phyloP scores from a whole-genome alignment of 2,888 invertebrate genomes.

The Pammene aurita region DNA sequence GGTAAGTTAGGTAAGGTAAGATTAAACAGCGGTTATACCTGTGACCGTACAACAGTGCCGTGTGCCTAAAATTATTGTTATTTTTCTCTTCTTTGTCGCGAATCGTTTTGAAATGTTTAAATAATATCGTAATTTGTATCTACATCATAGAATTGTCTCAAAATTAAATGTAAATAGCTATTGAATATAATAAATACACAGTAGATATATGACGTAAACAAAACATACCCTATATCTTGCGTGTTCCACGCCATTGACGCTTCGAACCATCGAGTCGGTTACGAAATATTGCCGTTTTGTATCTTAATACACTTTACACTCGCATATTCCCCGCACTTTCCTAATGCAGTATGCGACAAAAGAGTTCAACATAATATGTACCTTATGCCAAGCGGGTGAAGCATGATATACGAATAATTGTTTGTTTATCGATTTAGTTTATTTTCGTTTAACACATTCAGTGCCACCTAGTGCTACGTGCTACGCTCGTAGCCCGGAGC shows the following conservation, averaged over 20 bases:
- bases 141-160: no score
- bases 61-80: no score
- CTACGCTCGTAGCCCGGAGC: no score
- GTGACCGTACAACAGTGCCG: no score
- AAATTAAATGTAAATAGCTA: no score
- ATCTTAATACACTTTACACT: slow-evolving; percentile 34
- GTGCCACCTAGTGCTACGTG: no score
- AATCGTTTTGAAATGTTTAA: no score
- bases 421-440: background rate
- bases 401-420: background rate
- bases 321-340: background rate
- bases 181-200: background rate
- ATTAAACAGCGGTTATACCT: no score
- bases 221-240: slow-evolving; percentile 38
- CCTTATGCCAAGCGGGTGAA: background rate
- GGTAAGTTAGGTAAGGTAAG: no score
- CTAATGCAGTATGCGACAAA: background rate
- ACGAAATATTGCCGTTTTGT: slow-evolving; percentile 38
- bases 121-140: no score
- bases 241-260: slow-evolving; percentile 36
- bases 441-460: background rate
- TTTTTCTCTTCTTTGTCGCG: no score
- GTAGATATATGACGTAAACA: slow-evolving; percentile 9
- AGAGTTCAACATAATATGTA: background rate
- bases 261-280: slow-evolving; percentile 27